Evolutionary conservation across 92 coral and sea anemone genomes (phyloP).

Genomic region (Paragorgia papillata): DNA sequence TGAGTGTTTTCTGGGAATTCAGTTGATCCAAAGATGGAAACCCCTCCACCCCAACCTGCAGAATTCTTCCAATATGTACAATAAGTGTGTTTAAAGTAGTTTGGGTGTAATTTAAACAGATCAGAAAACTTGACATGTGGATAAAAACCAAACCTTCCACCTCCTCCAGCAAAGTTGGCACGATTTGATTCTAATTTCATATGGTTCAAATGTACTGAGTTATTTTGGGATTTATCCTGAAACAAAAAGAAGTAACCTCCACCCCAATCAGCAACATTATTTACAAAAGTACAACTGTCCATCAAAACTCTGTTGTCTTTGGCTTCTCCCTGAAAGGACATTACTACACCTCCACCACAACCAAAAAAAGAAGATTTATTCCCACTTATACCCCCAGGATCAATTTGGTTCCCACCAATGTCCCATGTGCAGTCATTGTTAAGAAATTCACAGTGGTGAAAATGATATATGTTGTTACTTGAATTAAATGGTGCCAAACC

Average conservation of each 20-base stretch:
- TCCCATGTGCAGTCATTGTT: constrained; percentile 52
- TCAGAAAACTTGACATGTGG: not conserved
- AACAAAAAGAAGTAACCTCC: constrained; percentile 68
- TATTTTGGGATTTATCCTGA: constrained; percentile 61
- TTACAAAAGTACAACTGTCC: constrained; percentile 56
- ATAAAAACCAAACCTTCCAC: constrained; percentile 59
- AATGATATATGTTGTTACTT: constrained; percentile 53
- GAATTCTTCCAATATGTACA: constrained; percentile 56
- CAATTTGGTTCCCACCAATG: not conserved
- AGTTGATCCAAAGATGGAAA: constrained; percentile 55
- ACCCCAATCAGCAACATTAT: constrained; percentile 74
- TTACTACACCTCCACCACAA: constrained; percentile 78
- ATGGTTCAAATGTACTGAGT: constrained; percentile 44
- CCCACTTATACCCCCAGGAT: constrained; percentile 22
- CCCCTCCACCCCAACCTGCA: constrained; percentile 70
- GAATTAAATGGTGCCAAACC: constrained; percentile 56
- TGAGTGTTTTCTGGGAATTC: constrained; percentile 10
- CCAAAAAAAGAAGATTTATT: constrained; percentile 67
- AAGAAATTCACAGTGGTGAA: constrained; percentile 70
- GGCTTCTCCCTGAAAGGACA: constrained; percentile 57
- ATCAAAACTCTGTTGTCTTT: constrained; percentile 44
- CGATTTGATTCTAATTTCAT: constrained; percentile 57
- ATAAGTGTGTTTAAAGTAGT: constrained; percentile 55
- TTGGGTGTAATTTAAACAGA: constrained; percentile 17
- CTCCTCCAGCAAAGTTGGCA: constrained; percentile 75